Evolutionary conservation across 2,888 invertebrate species (phyloP).

Genomic region (Luffia ferchaultella): DNA sequence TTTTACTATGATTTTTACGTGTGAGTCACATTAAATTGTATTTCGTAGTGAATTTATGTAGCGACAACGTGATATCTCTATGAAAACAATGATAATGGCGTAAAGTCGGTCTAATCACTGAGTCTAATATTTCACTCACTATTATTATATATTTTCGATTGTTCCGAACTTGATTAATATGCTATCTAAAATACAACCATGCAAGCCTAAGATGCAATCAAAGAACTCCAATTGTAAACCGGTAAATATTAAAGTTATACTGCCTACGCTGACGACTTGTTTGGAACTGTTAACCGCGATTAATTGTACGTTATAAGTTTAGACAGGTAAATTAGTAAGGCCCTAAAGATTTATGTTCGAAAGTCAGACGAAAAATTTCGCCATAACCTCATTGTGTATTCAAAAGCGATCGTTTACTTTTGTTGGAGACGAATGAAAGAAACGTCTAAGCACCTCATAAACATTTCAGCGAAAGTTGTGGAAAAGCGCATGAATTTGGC

Average conservation of each 20-base stretch:
- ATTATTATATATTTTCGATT: too few species aligned
- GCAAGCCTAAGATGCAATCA: conserved; percentile 25
- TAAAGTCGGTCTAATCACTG: too few species aligned
- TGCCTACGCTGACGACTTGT: conserved; percentile 21
- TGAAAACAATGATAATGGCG: too few species aligned
- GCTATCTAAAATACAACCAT: too few species aligned
- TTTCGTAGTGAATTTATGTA: too few species aligned
- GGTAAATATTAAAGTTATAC: too few species aligned
- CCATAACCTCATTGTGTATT: background rate
- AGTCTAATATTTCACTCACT: too few species aligned
- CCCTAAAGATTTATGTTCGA: conserved; percentile 11
- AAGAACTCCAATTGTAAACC: conserved; percentile 26
- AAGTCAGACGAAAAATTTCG: conserved; percentile 5
- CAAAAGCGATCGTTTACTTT: conserved; percentile 4
- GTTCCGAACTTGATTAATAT: too few species aligned
- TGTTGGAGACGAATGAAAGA: background rate
- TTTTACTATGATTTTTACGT: too few species aligned
- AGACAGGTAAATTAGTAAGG: conserved; percentile 3
- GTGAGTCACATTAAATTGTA: too few species aligned
- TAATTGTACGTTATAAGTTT: conserved; percentile 21
- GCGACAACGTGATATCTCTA: too few species aligned
- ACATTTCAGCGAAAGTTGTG: background rate
- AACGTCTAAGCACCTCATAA: background rate
- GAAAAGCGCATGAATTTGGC: background rate
- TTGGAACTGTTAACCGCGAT: conserved; percentile 25